Evolutionary conservation across 2,113 vertebrate species (phyloP).

Genomic region (Toxostoma redivivum): DNA sequence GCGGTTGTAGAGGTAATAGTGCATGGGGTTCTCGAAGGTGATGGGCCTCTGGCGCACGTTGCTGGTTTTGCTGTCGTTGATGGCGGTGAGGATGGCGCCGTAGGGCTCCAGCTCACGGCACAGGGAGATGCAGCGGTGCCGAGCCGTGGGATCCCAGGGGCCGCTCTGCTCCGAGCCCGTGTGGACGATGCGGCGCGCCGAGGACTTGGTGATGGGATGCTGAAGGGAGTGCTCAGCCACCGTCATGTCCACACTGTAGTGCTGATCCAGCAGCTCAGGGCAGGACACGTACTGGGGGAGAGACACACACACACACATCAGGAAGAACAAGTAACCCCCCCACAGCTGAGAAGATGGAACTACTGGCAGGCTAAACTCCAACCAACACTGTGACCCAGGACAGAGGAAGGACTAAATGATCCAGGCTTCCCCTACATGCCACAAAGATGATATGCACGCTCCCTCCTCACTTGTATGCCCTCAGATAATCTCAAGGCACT

Average conservation of each 20-base stretch:
- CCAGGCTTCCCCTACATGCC: background rate
- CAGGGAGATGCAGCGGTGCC: constrained; percentile 78
- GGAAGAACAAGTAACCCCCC: background rate
- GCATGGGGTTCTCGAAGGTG: constrained; percentile 87
- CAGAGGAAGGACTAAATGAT: background rate
- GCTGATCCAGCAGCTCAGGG: constrained; percentile 88
- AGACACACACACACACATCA: background rate
- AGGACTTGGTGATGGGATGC: constrained; percentile 89
- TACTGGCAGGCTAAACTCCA: background rate
- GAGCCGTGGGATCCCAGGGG: constrained; percentile 45
- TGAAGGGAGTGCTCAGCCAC: constrained; percentile 79
- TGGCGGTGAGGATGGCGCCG: constrained; percentile 61
- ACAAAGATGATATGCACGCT: background rate
- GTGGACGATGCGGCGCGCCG: constrained; percentile 78
- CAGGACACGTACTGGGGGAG: constrained; percentile 84
- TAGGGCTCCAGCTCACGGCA: constrained; percentile 90
- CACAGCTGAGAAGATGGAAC: background rate
- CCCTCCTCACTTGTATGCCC: background rate
- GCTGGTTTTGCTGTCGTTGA: constrained; percentile 65
- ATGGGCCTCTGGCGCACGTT: constrained; percentile 66
- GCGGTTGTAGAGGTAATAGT: constrained; percentile 98
- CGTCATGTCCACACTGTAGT: constrained; percentile 78
- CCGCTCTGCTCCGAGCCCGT: constrained; percentile 42
- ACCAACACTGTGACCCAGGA: background rate
- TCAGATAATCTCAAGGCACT: background rate